Evolutionary conservation across 2,888 invertebrate species (phyloP).

Genomic region (Aphodius granarius): DNA sequence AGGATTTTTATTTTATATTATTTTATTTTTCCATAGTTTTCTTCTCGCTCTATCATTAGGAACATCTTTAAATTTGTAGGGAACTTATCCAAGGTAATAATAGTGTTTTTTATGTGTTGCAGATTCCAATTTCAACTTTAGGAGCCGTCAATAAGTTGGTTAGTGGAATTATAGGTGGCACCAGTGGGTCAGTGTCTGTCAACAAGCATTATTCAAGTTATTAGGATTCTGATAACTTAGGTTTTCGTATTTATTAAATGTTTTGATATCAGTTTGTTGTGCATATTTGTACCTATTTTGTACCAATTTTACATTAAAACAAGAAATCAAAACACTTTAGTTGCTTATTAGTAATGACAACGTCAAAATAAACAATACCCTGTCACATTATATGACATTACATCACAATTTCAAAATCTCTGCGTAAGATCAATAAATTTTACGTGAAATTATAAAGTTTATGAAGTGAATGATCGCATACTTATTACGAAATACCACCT

Average conservation of each 20-base stretch:
- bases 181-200: slow-evolving; percentile 40
- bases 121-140: slow-evolving; percentile 70
- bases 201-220: slow-evolving; percentile 33
- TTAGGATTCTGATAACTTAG: too few species aligned
- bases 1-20: neutral
- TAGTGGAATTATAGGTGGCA: slow-evolving; percentile 56
- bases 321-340: too few species aligned
- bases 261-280: too few species aligned
- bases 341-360: too few species aligned
- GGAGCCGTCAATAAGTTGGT: slow-evolving; percentile 67
- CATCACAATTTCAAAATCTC: too few species aligned
- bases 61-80: neutral
- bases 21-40: neutral
- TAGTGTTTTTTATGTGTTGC: slow-evolving; percentile 43
- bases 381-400: too few species aligned
- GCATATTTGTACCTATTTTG: neutral
- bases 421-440: neutral
- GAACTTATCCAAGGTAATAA: neutral
- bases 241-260: too few species aligned
- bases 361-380: too few species aligned
- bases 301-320: too few species aligned
- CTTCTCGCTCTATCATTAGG: neutral
- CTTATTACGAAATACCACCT: neutral
- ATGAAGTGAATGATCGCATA: too few species aligned
- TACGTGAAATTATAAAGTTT: neutral